Evolutionary conservation across 2,888 invertebrate genomes (phyloP).

Genomic region (Poecilus cupreus): DNA sequence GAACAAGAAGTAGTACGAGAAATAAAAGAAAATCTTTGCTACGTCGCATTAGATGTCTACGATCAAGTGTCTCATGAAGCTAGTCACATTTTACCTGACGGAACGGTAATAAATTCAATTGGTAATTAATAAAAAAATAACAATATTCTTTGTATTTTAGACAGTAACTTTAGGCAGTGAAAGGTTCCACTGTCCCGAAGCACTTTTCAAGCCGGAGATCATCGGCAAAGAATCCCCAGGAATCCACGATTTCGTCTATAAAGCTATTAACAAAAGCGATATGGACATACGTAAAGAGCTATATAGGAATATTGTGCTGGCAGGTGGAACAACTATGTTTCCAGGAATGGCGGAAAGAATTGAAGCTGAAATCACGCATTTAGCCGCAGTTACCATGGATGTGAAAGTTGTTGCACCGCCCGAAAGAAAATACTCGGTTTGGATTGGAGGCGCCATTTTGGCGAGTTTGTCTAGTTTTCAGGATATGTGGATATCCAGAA

Average conservation of each 20-base stretch:
- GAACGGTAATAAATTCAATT: conserved; percentile 75
- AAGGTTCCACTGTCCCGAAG: conserved; percentile 79
- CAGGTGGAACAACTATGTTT: conserved; percentile 75
- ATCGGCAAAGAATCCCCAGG: conserved; percentile 78
- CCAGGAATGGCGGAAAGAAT: conserved; percentile 87
- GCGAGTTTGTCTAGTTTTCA: conserved; percentile 93
- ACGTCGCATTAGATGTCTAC: conserved; percentile 82
- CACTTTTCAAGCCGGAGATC: conserved; percentile 79
- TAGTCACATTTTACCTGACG: conserved; percentile 76
- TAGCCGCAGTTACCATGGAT: conserved; percentile 94
- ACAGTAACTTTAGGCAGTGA: conserved; percentile 77
- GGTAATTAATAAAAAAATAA: too few species aligned
- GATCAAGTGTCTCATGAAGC: conserved; percentile 74
- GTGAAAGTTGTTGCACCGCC: conserved; percentile 96
- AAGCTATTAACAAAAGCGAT: conserved; percentile 84
- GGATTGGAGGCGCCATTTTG: conserved; percentile 92
- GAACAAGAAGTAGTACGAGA: conserved; percentile 77
- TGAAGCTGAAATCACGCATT: conserved; percentile 92
- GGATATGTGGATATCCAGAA: conserved; percentile 94
- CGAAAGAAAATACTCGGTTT: conserved; percentile 93
- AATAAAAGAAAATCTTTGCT: conserved; percentile 84
- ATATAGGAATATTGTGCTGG: conserved; percentile 81
- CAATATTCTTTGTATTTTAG: conserved; percentile 66
- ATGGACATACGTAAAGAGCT: conserved; percentile 82
- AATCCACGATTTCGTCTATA: conserved; percentile 80